A percentile compares a stretch with the other conserved stretches of the same genome.
Conservation (phyloP, 2,888 invertebrate genomes). For the Mythimna impura region DNA sequence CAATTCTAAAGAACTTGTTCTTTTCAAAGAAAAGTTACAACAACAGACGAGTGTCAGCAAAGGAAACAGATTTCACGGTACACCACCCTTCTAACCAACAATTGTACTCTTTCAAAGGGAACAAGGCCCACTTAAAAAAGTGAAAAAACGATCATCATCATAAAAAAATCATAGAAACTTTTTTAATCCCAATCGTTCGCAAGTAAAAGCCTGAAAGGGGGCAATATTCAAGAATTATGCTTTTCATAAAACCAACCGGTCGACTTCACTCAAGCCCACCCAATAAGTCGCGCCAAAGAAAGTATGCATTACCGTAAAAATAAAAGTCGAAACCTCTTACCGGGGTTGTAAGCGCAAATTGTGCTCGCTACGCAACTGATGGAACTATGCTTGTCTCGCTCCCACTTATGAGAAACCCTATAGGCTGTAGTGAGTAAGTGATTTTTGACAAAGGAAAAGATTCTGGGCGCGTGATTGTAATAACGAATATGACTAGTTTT, state of each 20-base stretch:
- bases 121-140: constrained; percentile 40
- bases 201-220: constrained; percentile 61
- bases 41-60: constrained; percentile 16
- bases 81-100: constrained; percentile 13
- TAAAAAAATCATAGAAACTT: constrained; percentile 59
- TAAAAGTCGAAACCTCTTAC: constrained; percentile 83
- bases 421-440: constrained; percentile 69
- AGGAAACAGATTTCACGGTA: constrained; percentile 14
- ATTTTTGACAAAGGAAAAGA: constrained; percentile 76
- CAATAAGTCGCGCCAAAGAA: constrained; percentile 74
- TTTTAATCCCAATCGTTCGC: constrained; percentile 61
- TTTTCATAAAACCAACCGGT: constrained; percentile 69
- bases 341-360: constrained; percentile 75
- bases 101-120: constrained; percentile 16
- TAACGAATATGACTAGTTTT: constrained; percentile 71
- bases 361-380: constrained; percentile 59
- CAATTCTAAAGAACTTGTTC: not conserved
- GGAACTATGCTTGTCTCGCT: constrained; percentile 64
- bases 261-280: constrained; percentile 68
- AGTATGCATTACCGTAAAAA: constrained; percentile 84
- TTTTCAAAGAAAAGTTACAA: constrained; percentile 20
- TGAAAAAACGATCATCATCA: constrained; percentile 34
- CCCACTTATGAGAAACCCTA: constrained; percentile 43
- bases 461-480: constrained; percentile 77
- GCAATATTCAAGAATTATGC: constrained; percentile 70